Percentiles rank a stretch among this genome's conserved stretches.
These are phyloP conservation scores for Charina bottae DNA, from an alignment of 2,113 vertebrate species.

Conservation along the genomic window DNA sequence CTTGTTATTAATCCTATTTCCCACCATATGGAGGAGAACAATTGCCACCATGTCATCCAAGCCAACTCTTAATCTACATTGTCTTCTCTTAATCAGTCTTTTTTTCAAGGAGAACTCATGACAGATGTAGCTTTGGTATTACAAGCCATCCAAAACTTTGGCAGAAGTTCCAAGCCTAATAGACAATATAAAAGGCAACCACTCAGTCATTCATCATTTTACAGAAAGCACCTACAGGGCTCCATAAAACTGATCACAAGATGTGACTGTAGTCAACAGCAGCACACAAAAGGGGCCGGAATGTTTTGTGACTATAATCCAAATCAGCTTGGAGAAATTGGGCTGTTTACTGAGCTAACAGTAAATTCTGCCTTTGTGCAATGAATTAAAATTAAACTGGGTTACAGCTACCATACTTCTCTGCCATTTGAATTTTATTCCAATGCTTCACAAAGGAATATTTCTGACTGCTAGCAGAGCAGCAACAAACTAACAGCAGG, in stretches of 20 bases:
- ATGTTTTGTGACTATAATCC: slow-evolving; percentile 31
- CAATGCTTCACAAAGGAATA: slow-evolving; percentile 42
- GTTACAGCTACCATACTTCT: rapidly evolving
- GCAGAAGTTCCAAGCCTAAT: neutral
- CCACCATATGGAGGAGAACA: neutral
- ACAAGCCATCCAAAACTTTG: neutral
- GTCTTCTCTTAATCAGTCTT: neutral
- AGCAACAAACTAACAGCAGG: slow-evolving; percentile 39
- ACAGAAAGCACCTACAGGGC: neutral
- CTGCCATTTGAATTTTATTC: slow-evolving; percentile 34
- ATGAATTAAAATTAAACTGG: slow-evolving; percentile 32
- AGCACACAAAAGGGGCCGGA: slow-evolving; percentile 17
- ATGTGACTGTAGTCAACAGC: neutral
- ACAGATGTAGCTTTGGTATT: neutral
- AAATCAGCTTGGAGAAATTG: slow-evolving; percentile 50
- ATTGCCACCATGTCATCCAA: neutral
- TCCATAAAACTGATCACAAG: neutral
- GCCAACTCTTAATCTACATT: neutral
- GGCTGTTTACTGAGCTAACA: slow-evolving; percentile 11
- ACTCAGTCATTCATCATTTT: neutral
- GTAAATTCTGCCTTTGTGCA: slow-evolving; percentile 42
- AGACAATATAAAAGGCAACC: neutral
- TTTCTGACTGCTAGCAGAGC: slow-evolving; percentile 32
- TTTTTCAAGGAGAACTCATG: neutral
- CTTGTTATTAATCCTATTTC: neutral